Percentiles rank a stretch among this genome's conserved stretches.
Evolutionary conservation across 2,888 invertebrate genomes (phyloP).

Genomic region (Coremacera marginata): DNA sequence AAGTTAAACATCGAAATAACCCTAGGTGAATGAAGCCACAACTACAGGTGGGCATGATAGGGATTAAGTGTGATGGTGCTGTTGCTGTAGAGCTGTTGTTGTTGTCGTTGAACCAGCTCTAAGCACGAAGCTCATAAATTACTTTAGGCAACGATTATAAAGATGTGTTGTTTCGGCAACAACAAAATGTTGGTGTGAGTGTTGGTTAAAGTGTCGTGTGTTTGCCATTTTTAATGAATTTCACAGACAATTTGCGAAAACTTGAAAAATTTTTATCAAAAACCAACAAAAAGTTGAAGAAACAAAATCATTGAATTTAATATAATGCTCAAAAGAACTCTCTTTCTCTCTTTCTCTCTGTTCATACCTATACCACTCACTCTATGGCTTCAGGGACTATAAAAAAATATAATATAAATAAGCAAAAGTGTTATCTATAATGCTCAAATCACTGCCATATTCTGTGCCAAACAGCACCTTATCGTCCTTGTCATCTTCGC

Average conservation of each 20-base stretch:
- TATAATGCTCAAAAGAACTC: too few relatives aligned
- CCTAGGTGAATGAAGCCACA: not conserved
- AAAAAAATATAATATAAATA: not conserved
- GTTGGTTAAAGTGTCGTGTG: not conserved
- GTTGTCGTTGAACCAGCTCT: not conserved
- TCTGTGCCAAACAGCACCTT: not conserved
- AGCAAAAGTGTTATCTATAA: not conserved
- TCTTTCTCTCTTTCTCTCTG: too few relatives aligned
- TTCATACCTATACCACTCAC: too few relatives aligned
- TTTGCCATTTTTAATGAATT: not conserved
- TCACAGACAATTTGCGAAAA: too few relatives aligned
- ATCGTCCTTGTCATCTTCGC: not conserved
- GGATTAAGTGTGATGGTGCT: not conserved
- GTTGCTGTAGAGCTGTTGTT: not conserved
- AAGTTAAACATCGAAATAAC: too few relatives aligned
- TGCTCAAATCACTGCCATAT: not conserved
- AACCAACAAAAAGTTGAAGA: too few relatives aligned
- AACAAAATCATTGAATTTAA: too few relatives aligned
- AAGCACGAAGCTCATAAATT: constrained; percentile 2
- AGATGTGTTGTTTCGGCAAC: not conserved
- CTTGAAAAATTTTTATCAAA: too few relatives aligned
- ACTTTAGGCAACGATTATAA: not conserved
- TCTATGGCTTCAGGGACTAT: not conserved
- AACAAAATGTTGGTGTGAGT: not conserved
- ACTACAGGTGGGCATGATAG: constrained; percentile 5